Base-by-base conservation (phyloP, 2,797 vertebrate species). In the Sebastes hopkinsi region DNA sequence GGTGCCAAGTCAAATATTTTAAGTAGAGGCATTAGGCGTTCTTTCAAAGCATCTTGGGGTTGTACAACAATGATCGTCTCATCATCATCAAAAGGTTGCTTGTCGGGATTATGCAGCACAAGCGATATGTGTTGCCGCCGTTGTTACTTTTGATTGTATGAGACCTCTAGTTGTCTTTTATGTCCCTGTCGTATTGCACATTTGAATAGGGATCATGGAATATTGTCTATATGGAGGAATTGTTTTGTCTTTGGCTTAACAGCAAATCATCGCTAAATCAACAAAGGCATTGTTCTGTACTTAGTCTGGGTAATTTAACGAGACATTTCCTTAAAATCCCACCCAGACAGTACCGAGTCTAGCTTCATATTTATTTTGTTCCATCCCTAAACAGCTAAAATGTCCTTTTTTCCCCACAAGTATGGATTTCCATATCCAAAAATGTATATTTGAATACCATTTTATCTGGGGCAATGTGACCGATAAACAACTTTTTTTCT, bases 1-100 rank as follows among this genome's bases (percentile, higher is more conserved):
- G 25, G 52, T 87, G 87, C 87, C 87, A 92, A 90, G 77, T 85
- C 77, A 89, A 81, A 92, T 89, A 87, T 88, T 87, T 87, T 83
- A 88, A 89, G 75, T 58, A 14, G n/a, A 66, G 80, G 75, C 74
- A 87, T 83, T 87, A 84, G 55, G 42, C 79, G 79, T 52, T 81
- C 75, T 70, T 80, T 87, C 60, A 86, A 80, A 90, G 54, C 81
- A 79, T 86, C 70, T 67, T 62, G 10, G 54, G 66, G 32, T 81
- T 88, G 86, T 86, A 72, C 55, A 88, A 90, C 84, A 89, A 84
- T 84, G 74, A 83, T 87, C 20, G 16, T 74, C 84, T 92, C 67
- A 50, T 88, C 69, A 29, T 46, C 76, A 82, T 88, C 80, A 90
- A 89, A 88, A 72, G 82, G 78, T 60, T 84, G 76, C 76, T 87